Base-by-base conservation (phyloP, 2,797 vertebrate genomes). In the Chaetodon trifasciatus region DNA sequence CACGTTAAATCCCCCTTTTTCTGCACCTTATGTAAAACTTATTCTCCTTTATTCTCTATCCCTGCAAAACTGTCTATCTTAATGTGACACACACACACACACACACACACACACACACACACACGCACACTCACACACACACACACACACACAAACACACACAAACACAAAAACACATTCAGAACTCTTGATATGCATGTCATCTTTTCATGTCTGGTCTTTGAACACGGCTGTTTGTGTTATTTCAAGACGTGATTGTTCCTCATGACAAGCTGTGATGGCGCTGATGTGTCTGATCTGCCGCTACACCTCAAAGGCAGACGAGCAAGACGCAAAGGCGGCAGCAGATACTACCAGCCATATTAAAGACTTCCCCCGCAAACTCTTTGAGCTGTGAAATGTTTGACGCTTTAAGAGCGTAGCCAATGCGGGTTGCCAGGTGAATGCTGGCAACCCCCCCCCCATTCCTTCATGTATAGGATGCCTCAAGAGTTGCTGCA, bases 241-340 rank as follows among this genome's bases (percentile, higher is more conserved):
- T 92, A 91, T 94, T 93, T 89, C 88, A 90, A 92, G 90, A 81
- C 40, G 37, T 70, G 90, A 91, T 93, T 92, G 90, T 93, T 93
- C 88, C 78, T 76, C 49, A 4, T 90, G 92, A 91, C 92, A 89
- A 87, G 90, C 81, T 8, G 66, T 57, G 86, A 87, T 87, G 88
- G 88, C 78, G 53, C 79, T 81, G 91, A 92, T 92, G 92, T 53
- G 89, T 92, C 88, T 91, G 91, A 92, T 94, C 91, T 53, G 82
- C 87, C 52, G 74, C 85, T 66, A 23, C 71, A 63, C 85, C 89
- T 93, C 88, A 91, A 90, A 93, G 88, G 84, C 85, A 89, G 85
- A 89, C 56, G 71, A 91, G 82, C 76, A 19, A 73, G 82, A 87
- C 35, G 78, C 71, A 72, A 62, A 85, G 1, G 82, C 80, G 17